Base-by-base conservation (phyloP, 2,113 vertebrate species). In the Archilochus colubris region DNA sequence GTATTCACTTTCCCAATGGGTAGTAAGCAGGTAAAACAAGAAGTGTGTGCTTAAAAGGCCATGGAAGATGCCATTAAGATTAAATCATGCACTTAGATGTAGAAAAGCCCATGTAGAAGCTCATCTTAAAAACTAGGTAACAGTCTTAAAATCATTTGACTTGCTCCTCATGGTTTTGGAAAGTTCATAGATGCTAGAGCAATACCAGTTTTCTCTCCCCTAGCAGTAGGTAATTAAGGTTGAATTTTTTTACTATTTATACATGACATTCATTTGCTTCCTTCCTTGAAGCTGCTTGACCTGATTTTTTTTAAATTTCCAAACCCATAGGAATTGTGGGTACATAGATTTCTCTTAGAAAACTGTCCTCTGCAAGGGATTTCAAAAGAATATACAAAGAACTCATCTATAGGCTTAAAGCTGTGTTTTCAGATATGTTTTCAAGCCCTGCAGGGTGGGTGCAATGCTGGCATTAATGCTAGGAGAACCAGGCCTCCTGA, bases 181-280 rank as follows among this genome's bases (percentile, higher is more conserved):
- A 69, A 30, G 7, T 61, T 7, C 12, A 13, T 23, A 25, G 44
- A 8, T 0, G 2, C 51, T 17, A 68, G 4, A 57, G 20, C 36
- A 38, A 7, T 46, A 23, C 3, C 7, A 12, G 3, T 68, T 68
- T 4, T 2, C 27, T 46, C 36, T 74, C n/a, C 82, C 28, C 17
- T 46, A 48, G 33, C 12, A 63, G 40, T 3, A 48, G 14, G 1
- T n/a, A 43, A 27, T 54, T 66, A 72, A 67, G 10, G 14, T 13
- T 72, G 53, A 50, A 7, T 16, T 54, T 66, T 38, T 69, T 25
- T 17, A 5, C 0, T 1, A 43, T 48, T 38, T 74, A 20, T 15
- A 76, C 1, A 0, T 51, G 18, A 12, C 44, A 20, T 7, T 63
- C 3, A 0, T 20, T 50, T 61, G 2, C 36, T 79, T 38, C 28